Evolutionary conservation across 2,113 vertebrate species (phyloP).

Genomic region (Rhabdornis inornatus): DNA sequence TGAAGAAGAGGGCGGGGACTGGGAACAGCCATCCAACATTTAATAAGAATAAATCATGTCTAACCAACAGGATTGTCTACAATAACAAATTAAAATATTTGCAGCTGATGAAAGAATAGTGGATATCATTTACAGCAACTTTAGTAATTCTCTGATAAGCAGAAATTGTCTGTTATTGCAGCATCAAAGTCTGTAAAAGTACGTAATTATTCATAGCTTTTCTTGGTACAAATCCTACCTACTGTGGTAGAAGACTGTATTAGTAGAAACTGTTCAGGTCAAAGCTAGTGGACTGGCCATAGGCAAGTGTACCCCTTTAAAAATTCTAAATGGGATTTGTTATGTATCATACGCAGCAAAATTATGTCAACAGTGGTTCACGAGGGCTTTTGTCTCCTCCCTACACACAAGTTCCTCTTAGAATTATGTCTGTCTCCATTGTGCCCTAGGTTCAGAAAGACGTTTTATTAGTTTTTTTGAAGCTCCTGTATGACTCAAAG

Average conservation of each 20-base stretch:
- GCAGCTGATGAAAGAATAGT: neutral
- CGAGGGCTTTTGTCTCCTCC: neutral
- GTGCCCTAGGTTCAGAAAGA: neutral
- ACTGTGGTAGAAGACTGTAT: neutral
- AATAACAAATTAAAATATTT: neutral
- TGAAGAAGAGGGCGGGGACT: neutral
- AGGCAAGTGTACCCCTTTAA: neutral
- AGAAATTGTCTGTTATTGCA: neutral
- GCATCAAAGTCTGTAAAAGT: neutral
- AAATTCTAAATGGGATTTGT: neutral
- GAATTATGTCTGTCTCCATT: neutral
- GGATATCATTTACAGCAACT: neutral
- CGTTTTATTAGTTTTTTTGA: neutral
- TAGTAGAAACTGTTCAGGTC: neutral
- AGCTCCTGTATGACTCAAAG: neutral
- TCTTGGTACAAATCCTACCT: neutral
- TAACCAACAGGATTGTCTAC: neutral
- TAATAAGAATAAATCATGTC: neutral
- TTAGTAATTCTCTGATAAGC: neutral
- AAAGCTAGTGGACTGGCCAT: neutral
- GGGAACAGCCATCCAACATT: neutral
- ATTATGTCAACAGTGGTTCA: neutral
- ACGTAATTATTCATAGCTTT: neutral
- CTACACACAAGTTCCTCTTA: neutral
- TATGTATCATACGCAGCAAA: neutral